Base-by-base conservation (phyloP, 1,140 invertebrate genomes). In the Cotesia chilonis region DNA sequence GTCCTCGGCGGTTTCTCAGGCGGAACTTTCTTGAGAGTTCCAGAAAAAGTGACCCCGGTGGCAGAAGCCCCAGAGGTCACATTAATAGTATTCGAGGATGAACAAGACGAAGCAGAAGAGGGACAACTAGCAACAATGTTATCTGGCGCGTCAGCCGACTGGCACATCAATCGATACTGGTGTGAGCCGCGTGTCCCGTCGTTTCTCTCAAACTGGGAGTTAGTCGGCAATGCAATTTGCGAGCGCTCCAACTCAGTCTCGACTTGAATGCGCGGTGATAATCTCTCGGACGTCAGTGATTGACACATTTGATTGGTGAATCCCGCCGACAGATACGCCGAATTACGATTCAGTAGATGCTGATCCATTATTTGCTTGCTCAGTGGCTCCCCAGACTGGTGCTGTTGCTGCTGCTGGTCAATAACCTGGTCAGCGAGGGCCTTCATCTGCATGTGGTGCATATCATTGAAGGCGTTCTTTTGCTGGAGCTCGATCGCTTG, bases 1-100 rank as follows among this genome's bases (percentile, higher is more conserved):
- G 84, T 86, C 74, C 86, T 84, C n/a, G 86, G 86, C 41, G 86
- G 86, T 70, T 87, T 87, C 70, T 87, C 86, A 0, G 86, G 86
- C 4, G 86, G 85, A 36, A 87, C 80, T 61, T 87, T 87, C 76
- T 87, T 87, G 70, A 87, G 71, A 0, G 85, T 86, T 4, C 85
- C 85, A 3, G 84, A 82, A 68, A 86, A 83, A 35, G 80, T 81
- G 0, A 63, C 68, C 3, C 71, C 52, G 9, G 74, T 51, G n/a
- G 72, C 14, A 37, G 66, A 68, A 4, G 61, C 60, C 47, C 57
- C 41, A 47, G 41, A 47, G 41, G 41, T 47, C 6, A 47, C 41
- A 10, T 47, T 47, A 9, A 47, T 47, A 9, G 41, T 7, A 6
- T 47, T 64, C 3, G 57, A 41, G 52, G 55, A 67, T 28, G 35